Conservation (phyloP, 2,797 vertebrate genomes). For the Orientallactaga sibirica region DNA sequence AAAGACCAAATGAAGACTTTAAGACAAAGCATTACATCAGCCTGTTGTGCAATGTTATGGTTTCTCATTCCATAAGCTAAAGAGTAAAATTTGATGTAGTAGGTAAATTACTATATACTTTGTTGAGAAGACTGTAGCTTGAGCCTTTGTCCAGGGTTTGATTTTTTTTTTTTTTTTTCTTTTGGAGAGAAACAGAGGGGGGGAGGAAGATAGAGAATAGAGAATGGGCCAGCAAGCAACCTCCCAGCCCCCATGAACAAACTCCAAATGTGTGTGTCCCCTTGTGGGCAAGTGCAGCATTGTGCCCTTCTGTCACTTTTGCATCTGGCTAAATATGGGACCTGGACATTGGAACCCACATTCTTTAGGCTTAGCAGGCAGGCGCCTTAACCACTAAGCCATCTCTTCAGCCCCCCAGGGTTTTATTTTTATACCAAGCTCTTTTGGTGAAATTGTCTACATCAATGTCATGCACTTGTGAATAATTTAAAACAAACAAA, state of each 20-base stretch:
- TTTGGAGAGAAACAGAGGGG: too few relatives aligned
- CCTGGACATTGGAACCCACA: too few relatives aligned
- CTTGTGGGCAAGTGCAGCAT: too few relatives aligned
- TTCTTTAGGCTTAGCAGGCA: too few relatives aligned
- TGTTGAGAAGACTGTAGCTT: neutral
- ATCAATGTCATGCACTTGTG: neutral
- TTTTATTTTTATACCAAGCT: neutral
- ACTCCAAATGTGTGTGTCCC: too few relatives aligned
- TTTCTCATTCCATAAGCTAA: neutral
- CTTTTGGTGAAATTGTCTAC: slow-evolving; percentile 7
- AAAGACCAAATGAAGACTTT: slow-evolving; percentile 32
- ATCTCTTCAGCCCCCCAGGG: too few relatives aligned
- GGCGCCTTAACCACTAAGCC: too few relatives aligned
- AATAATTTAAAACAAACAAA: slow-evolving; percentile 37
- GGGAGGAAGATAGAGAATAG: too few relatives aligned
- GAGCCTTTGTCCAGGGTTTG: neutral
- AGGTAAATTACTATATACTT: neutral
- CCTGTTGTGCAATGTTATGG: neutral
- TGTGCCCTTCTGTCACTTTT: too few relatives aligned
- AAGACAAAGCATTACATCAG: neutral
- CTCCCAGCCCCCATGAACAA: too few relatives aligned
- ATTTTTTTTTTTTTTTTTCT: neutral
- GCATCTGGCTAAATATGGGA: too few relatives aligned
- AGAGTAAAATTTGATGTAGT: slow-evolving; percentile 21
- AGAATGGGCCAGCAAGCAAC: too few relatives aligned